Evolutionary conservation across 2,888 invertebrate genomes (phyloP).

Genomic region (Mongoloraphidia duomilia): DNA sequence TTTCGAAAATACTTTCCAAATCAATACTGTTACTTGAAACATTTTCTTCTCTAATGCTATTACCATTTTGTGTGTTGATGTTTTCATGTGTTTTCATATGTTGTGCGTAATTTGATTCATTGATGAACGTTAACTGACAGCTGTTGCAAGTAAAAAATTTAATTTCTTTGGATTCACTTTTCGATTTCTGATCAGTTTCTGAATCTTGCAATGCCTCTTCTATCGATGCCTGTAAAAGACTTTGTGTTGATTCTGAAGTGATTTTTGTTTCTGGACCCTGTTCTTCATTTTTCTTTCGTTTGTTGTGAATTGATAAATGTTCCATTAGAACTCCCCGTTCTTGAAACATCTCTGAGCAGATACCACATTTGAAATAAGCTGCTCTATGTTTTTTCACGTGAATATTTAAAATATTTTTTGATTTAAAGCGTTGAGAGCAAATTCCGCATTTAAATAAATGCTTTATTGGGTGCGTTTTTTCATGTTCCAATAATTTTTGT

Average conservation of each 20-base stretch:
- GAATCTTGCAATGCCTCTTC: constrained; percentile 30
- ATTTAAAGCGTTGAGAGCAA: constrained; percentile 30
- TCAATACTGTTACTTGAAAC: constrained; percentile 17
- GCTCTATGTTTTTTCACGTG: constrained; percentile 31
- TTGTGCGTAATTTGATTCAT: constrained; percentile 30
- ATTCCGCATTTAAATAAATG: constrained; percentile 32
- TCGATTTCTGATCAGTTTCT: constrained; percentile 16
- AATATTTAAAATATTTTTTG: constrained; percentile 28
- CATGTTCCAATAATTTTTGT: constrained; percentile 27
- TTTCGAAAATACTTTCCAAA: constrained; percentile 32
- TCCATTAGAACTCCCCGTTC: constrained; percentile 28
- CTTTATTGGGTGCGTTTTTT: constrained; percentile 29
- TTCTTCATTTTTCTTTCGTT: background rate
- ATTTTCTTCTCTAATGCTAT: constrained; percentile 16
- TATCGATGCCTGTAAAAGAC: constrained; percentile 29
- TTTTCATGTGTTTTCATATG: constrained; percentile 31
- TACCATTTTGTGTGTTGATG: constrained; percentile 19
- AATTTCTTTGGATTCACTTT: constrained; percentile 21
- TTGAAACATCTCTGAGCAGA: constrained; percentile 28
- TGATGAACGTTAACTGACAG: constrained; percentile 32
- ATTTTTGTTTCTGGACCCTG: background rate
- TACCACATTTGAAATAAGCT: constrained; percentile 30
- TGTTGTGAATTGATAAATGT: constrained; percentile 30
- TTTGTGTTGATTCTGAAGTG: constrained; percentile 22
- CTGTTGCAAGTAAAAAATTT: constrained; percentile 31